Evolutionary conservation across 2,113 vertebrate genomes (phyloP).

Genomic region (Pteruthius melanotis): DNA sequence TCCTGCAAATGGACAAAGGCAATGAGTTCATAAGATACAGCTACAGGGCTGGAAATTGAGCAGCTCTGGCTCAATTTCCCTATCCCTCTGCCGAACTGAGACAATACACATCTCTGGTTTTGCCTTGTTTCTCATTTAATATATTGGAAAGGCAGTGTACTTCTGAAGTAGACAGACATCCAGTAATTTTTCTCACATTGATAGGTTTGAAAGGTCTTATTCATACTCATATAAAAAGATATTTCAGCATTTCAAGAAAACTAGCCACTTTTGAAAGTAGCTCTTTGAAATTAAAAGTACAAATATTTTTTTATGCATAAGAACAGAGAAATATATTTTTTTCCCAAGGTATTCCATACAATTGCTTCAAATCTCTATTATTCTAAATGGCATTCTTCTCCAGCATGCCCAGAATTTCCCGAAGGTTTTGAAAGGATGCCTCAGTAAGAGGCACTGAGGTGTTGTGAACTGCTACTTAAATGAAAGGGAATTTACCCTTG

Average conservation of each 20-base stretch:
- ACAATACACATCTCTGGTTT: background rate
- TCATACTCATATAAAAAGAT: background rate
- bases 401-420: background rate
- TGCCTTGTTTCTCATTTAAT: background rate
- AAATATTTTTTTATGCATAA: background rate
- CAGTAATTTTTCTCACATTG: background rate
- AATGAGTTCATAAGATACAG: background rate
- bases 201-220: background rate
- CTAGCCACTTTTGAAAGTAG: background rate
- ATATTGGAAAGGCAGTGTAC: background rate
- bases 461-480: background rate
- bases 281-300: background rate
- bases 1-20: background rate
- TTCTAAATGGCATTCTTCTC: background rate
- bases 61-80: too few species aligned
- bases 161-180: background rate
- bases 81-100: background rate
- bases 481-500: background rate
- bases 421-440: background rate
- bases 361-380: background rate
- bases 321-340: background rate
- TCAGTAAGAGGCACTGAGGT: background rate
- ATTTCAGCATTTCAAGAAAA: background rate
- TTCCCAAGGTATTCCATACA: background rate
- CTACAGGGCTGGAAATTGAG: background rate